Evolutionary conservation across 2,888 invertebrate genomes (phyloP), one percentile per base, ranked within the genome.

Genomic region (Aethes cnicana): DNA sequence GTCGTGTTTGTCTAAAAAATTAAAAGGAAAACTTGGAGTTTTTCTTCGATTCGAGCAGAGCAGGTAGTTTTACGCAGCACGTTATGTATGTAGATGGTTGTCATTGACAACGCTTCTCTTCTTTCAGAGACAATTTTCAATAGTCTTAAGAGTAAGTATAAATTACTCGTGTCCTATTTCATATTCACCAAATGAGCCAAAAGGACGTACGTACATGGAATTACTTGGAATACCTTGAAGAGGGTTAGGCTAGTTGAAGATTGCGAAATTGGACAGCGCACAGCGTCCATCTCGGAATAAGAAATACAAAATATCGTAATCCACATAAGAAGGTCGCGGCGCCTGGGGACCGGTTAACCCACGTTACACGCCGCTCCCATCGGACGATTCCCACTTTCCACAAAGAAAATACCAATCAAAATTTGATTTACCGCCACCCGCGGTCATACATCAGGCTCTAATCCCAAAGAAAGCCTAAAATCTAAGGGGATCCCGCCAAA

Each of bases 351-450:
- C 84, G 81, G 86, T 88, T 88, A 84, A 80, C 84, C 85, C 84
- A 71, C 79, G 83, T 80, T 80, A 79, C 79, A 70, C 69, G 75
- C 68, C 72, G 72, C 74, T 73, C 84, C 82, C 81, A 69, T 57
- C 69, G 80, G 82, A 81, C 70, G 73, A 78, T 72, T 74, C 79
- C 81, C 80, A 83, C 77, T 84, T 84, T 85, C 83, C 75, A 86
- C 86, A 87, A 86, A 87, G 87, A 87, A 88, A 88, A 87, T 86
- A 81, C 77, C 89, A 89, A 89, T 89, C 88, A 86, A 88, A 88
- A 89, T 89, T 89, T 88, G 88, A 88, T 89, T 89, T 89, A 89
- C 89, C 81, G 87, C 85, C 84, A 80, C 87, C 84, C 83, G 79
- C 79, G 83, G 86, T 86, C 78, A 75, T 84, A 86, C 84, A 85